Base-by-base conservation (phyloP, 2,797 vertebrate genomes). In the Molothrus aeneus region DNA sequence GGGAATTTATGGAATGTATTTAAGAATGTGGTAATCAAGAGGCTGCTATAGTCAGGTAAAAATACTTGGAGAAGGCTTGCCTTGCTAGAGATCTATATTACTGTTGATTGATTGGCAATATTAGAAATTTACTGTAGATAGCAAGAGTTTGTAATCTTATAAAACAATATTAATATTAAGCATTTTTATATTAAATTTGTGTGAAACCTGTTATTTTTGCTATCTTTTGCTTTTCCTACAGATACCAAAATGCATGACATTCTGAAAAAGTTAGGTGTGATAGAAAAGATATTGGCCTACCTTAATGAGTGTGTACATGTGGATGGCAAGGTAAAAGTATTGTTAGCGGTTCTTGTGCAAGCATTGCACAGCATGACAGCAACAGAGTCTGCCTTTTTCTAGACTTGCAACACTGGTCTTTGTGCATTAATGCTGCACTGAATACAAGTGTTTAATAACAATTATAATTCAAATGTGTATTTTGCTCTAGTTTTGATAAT, bases 241-340 rank as follows among this genome's bases (percentile, higher is more conserved):
- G 99, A 99, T 97, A 96, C 97, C 85, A 97, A 98, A 96, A 98
- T 99, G 98, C 99, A 99, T 92, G 90, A 96, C 4, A 95, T 98
- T 83, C 96, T 99, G 96, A 99, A 99, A 98, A 98, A 97, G 60
- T 96, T 98, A 54, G 98, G 98, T 91, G 94, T 98, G 85, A 95
- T 97, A 88, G 99, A 99, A 92, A 99, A 97, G 97, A 97, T 98
- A 73, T 56, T 98, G 92, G 95, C 97, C 92, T 98, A 98, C 95
- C 98, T 99, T 96, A 95, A 85, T 73, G 98, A 98, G 73, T 98
- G 98, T 88, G 96, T 99, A 71, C 96, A 98, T 66, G 97, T 97
- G 94, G 98, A 98, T 96, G 98, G 98, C 54, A 96, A 98, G 99
- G 99, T 99, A 98, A 98, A 97, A 64, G 6, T 60, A 18, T 16